Evolutionary conservation across 1,140 invertebrate genomes (phyloP), one percentile per base, ranked within the genome.

Genomic region (Drosophila punjabiensis): DNA sequence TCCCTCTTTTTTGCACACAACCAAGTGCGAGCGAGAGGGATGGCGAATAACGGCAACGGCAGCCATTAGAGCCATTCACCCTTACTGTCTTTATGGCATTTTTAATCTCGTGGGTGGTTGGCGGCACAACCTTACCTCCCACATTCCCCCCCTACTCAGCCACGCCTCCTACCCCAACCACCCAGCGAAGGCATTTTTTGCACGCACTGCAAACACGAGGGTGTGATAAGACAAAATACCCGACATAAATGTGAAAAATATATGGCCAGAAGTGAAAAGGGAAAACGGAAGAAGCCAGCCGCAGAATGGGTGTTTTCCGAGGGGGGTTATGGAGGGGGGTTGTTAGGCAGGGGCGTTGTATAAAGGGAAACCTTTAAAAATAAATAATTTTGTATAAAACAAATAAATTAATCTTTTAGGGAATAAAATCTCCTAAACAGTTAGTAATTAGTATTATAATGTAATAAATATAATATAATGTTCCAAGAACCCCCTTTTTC

Each of bases 201-300:
- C 86, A 91, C 82, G 86, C 86, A 90, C 76, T 90, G 87, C 87
- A 86, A 86, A 77, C 86, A 90, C 82, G 86, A 80, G 88, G 87
- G 87, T 91, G 87, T 90, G 87, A 91, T 91, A 91, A 91, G 87
- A 91, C 88, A 91, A 90, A 91, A 91, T 91, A 91, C 88, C 84
- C 71, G 71, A 80, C 81, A 89, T 91, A 91, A 91, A 92, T 92
- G 88, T 91, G 88, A 91, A 91, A 91, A 91, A 91, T 91, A 91
- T 91, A 92, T 88, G 84, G 84, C 74, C 84, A 76, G 64, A 88
- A 87, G 71, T 80, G 73, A 81, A 84, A 82, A 79, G 75, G 81
- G 70, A 88, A 84, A 81, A 73, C 76, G 76, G 74, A 90, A 82
- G 82, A 74, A 73, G 53, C 69, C 65, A 53, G 63, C 53, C 55